Percentiles rank a stretch among this genome's conserved stretches.
phyloP scores from a whole-genome alignment of 1,140 invertebrate species.

The Bacillus rossius region DNA sequence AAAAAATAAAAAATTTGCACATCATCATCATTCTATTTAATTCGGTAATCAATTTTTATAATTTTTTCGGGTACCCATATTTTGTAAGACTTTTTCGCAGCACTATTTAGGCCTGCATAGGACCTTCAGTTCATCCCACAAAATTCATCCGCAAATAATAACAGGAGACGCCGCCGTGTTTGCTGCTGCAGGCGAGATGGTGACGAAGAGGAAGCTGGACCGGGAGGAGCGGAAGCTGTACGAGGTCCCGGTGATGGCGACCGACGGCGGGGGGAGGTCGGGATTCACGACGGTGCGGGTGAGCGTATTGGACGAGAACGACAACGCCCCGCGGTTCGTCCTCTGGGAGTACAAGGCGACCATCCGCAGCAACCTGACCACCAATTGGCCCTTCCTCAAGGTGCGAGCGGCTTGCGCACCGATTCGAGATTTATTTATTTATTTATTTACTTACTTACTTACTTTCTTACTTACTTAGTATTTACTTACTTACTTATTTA shows the following conservation, averaged over 20 bases:
- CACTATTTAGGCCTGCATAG: constrained; percentile 2
- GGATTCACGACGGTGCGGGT: constrained; percentile 75
- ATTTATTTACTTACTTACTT: too few relatives aligned
- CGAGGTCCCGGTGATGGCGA: constrained; percentile 77
- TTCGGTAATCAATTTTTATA: too few relatives aligned
- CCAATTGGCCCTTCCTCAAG: constrained; percentile 59
- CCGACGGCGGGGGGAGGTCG: constrained; percentile 75
- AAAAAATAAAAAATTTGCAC: too few relatives aligned
- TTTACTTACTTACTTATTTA: too few relatives aligned
- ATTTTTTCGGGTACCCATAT: too few relatives aligned
- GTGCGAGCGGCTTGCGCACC: too few relatives aligned
- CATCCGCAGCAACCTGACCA: constrained; percentile 55
- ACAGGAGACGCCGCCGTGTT: too few relatives aligned
- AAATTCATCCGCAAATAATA: too few relatives aligned
- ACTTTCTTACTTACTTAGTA: too few relatives aligned
- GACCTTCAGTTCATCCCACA: too few relatives aligned
- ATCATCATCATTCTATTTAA: too few relatives aligned
- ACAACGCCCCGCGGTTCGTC: constrained; percentile 77
- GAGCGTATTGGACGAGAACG: constrained; percentile 78
- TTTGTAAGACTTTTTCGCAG: neutral
- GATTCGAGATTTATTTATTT: too few relatives aligned
- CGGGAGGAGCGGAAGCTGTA: constrained; percentile 68
- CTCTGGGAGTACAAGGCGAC: constrained; percentile 73
- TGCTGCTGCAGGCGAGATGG: constrained; percentile 69
- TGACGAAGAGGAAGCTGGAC: constrained; percentile 69